Conservation (phyloP, 1,140 invertebrate species). For the Whitmania pigra region DNA sequence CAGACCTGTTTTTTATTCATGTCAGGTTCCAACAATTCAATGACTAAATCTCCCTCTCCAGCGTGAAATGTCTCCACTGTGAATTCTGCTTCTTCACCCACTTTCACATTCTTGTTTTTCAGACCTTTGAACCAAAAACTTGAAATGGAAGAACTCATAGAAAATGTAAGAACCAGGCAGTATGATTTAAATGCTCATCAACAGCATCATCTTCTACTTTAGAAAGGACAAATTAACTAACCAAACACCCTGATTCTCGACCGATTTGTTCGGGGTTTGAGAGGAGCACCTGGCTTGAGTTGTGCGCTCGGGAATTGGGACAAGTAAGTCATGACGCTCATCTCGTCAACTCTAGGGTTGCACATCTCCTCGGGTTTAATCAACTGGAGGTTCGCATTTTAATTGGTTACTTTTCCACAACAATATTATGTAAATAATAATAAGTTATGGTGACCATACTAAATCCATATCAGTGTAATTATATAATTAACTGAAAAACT, state of each 20-base stretch:
- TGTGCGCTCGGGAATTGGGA: slow-evolving; percentile 82
- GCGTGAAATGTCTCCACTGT: slow-evolving; percentile 79
- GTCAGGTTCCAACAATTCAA: neutral
- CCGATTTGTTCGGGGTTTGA: slow-evolving; percentile 64
- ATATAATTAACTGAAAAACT: no score
- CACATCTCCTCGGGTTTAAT: slow-evolving; percentile 84
- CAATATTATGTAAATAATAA: no score
- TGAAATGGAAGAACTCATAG: neutral
- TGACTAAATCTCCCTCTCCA: slow-evolving; percentile 29
- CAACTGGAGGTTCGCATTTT: slow-evolving; percentile 46
- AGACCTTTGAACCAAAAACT: neutral
- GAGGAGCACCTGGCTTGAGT: slow-evolving; percentile 66
- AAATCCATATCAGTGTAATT: no score
- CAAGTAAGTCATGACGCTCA: slow-evolving; percentile 90
- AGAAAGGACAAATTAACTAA: neutral
- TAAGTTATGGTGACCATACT: no score
- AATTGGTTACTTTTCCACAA: no score
- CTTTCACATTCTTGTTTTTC: neutral
- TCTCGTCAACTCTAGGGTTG: slow-evolving; percentile 80
- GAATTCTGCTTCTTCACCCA: slow-evolving; percentile 76
- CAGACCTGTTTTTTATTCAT: neutral
- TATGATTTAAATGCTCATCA: neutral
- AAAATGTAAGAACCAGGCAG: neutral
- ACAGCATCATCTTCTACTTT: no score
- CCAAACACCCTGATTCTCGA: slow-evolving; percentile 68